phyloP scores from a whole-genome alignment of 2,113 vertebrate species.

The Rhinolophus ferrumequinum region DNA sequence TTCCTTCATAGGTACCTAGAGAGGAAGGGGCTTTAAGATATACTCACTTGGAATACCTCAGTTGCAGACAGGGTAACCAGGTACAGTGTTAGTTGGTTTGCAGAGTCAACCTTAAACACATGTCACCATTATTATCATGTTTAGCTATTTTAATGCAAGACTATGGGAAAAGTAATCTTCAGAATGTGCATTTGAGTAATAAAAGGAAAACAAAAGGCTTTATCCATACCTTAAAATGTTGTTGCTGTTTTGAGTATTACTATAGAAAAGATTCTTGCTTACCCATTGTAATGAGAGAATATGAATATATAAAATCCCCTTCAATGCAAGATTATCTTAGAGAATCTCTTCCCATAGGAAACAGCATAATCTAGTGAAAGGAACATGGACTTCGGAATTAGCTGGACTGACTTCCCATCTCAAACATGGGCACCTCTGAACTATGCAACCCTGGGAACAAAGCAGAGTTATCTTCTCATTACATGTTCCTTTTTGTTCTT shows the following conservation, averaged over 20 bases:
- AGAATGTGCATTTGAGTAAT: neutral
- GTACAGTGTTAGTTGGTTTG: neutral
- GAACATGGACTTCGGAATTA: neutral
- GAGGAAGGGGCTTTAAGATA: neutral
- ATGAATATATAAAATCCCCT: neutral
- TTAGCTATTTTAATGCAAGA: neutral
- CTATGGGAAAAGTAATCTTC: neutral
- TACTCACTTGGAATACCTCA: neutral
- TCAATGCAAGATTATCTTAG: neutral
- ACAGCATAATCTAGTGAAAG: neutral
- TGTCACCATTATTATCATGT: neutral
- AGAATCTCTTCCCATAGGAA: neutral
- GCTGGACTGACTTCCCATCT: neutral
- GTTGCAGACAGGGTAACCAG: neutral
- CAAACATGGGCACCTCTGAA: neutral
- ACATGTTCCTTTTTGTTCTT: neutral
- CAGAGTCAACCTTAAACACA: neutral
- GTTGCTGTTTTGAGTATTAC: neutral
- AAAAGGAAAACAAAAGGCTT: neutral
- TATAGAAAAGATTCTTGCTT: neutral
- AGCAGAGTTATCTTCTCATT: neutral
- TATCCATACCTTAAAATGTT: neutral
- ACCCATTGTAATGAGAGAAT: neutral
- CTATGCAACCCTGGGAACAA: neutral
- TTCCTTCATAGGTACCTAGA: neutral